Conservation (phyloP, 2,113 vertebrate genomes). For the Pelecanus crispus region DNA sequence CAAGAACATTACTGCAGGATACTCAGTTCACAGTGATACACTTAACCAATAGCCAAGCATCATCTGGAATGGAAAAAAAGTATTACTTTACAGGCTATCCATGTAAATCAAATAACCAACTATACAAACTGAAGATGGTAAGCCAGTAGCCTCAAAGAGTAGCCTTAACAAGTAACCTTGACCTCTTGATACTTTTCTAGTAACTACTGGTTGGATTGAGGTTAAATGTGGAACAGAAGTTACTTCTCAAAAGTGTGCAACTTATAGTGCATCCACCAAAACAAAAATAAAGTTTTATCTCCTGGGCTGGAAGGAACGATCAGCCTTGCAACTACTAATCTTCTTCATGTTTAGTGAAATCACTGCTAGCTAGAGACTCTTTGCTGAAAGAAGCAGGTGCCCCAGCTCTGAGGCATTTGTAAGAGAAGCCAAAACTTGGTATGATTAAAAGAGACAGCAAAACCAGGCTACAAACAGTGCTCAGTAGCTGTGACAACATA, state of each 20-base stretch:
- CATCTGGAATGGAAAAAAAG: not conserved
- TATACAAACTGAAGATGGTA: not conserved
- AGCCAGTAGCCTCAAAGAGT: not conserved
- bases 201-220: not conserved
- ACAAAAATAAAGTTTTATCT: not conserved
- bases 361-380: not conserved
- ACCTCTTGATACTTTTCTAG: not conserved
- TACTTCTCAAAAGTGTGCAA: not conserved
- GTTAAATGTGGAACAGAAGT: not conserved
- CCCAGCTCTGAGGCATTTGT: not conserved
- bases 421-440: conserved; percentile 14
- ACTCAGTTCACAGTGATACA: not conserved
- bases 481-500: not conserved
- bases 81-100: not conserved
- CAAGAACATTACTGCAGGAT: not conserved
- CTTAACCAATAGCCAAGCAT: not conserved
- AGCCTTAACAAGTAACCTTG: not conserved
- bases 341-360: not conserved
- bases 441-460: not conserved
- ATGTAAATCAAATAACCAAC: not conserved
- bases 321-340: not conserved
- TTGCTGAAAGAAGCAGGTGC: not conserved
- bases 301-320: not conserved
- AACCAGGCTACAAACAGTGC: not conserved
- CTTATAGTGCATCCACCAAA: not conserved